Evolutionary conservation across 2,113 vertebrate species (phyloP).

Genomic region (Ploceus nigricollis): DNA sequence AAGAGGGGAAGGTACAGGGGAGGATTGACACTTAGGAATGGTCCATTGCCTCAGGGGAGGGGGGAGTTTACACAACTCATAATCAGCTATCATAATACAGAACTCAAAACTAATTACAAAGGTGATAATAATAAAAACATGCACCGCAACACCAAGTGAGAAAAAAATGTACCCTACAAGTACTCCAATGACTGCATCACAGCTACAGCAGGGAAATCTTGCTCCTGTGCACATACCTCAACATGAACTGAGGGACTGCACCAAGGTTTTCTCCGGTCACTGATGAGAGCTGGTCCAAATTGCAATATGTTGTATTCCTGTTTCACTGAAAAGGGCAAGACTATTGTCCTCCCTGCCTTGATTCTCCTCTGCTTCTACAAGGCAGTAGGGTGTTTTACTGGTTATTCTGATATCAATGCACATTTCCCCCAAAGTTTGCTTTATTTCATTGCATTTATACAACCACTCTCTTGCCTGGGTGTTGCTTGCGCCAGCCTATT

Average conservation of each 20-base stretch:
- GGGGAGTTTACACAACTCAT: no score
- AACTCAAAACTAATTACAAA: no score
- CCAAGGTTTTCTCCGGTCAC: neutral
- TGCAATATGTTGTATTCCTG: accelerated
- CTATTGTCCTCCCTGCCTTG: accelerated
- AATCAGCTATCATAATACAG: no score
- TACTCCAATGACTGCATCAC: neutral
- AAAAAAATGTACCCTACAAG: neutral
- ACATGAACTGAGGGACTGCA: neutral
- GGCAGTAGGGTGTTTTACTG: neutral
- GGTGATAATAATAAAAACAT: no score
- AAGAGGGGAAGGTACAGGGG: no score
- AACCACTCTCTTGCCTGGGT: neutral
- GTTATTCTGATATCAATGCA: neutral
- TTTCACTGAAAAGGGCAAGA: neutral
- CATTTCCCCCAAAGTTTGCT: neutral
- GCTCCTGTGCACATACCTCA: neutral
- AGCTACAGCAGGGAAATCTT: neutral
- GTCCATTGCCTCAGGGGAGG: no score
- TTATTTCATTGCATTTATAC: neutral
- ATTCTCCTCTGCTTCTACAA: neutral
- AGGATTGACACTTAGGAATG: no score
- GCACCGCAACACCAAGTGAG: no score
- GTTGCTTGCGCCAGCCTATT: neutral
- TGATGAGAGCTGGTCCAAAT: neutral